These are phyloP conservation scores for Dicaeum eximium DNA, from an alignment of 2,113 vertebrate genomes.

Conservation along the genomic window DNA sequence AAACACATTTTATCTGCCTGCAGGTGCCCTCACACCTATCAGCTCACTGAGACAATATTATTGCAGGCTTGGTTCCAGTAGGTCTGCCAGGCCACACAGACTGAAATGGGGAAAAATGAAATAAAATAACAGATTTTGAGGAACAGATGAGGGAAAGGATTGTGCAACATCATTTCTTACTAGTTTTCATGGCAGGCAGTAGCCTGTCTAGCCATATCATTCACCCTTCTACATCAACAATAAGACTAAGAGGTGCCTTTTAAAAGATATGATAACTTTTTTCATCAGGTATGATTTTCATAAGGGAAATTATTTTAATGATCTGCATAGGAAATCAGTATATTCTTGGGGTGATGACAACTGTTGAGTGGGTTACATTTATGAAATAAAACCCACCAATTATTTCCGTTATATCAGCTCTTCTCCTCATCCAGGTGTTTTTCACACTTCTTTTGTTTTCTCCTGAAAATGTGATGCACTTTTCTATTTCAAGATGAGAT, in stretches of 20 bases:
- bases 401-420: not conserved
- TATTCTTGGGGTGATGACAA: not conserved
- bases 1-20: constrained; percentile 28
- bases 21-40: constrained; percentile 56
- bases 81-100: constrained; percentile 47
- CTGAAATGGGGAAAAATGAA: constrained; percentile 25
- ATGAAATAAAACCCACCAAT: not conserved
- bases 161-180: not conserved
- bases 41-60: constrained; percentile 35
- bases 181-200: not conserved
- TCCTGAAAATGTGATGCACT: not conserved
- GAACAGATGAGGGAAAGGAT: not conserved
- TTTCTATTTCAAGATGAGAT: not conserved
- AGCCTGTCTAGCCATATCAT: not conserved
- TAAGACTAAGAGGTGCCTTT: not conserved
- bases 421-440: not conserved
- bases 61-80: constrained; percentile 36
- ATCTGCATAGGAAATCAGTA: not conserved
- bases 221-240: not conserved
- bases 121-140: constrained; percentile 18
- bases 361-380: not conserved
- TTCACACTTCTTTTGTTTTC: constrained; percentile 9
- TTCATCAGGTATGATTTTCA: not conserved
- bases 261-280: not conserved
- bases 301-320: not conserved